Base-by-base conservation (phyloP, 2,888 invertebrate genomes). In the Lithophane semibrunnea region DNA sequence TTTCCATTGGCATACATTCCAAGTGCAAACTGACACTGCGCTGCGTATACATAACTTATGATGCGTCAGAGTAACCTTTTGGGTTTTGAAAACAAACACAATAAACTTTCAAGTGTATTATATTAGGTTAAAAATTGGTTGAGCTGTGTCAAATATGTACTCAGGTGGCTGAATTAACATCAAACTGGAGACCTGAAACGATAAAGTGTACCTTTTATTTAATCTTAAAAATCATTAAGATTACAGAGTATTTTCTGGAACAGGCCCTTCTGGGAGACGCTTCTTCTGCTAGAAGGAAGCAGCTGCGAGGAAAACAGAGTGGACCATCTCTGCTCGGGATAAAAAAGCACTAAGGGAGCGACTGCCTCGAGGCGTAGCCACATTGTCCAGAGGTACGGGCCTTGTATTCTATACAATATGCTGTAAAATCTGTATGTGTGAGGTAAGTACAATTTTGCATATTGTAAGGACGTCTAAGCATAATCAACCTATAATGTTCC, bases 101-200 rank as follows among this genome's bases (percentile, higher is more conserved):
- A 10, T 16, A 1, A 37, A 16, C 5, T 29, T 47, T n/a, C 37
- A 42, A 49, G 24, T 74, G 16, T 58, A 13, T 29, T 74, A 61
- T 75, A 75, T 74, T 75, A 24, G 7, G 24, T 60, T 10, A 60
- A 75, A 49, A 60, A 4, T 24, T 74, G 7, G 13, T 58, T 49
- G 16, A 60, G 75, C 49, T 4, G 52, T 56, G 21, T 60, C 24
- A 16, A 60, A 16, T 4, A 49, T 10, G 10, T 60, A n/a, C 7
- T 44, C 44, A 10, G 73, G 9, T 24, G 16, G 3, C 7, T 24
- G 21, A 42, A 49, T 4, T 52, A 10, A 21, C 21, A 60, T 52
- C 24, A 16, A 24, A 21, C 1, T 52, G 49, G 24, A 1, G 3
- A 21, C 16, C 74, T 74, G 75, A 16, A 60, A 70, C 16, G 7